These are phyloP conservation scores for Amphimallon solstitiale DNA, from an alignment of 2,888 invertebrate species.

Conservation along the genomic window DNA sequence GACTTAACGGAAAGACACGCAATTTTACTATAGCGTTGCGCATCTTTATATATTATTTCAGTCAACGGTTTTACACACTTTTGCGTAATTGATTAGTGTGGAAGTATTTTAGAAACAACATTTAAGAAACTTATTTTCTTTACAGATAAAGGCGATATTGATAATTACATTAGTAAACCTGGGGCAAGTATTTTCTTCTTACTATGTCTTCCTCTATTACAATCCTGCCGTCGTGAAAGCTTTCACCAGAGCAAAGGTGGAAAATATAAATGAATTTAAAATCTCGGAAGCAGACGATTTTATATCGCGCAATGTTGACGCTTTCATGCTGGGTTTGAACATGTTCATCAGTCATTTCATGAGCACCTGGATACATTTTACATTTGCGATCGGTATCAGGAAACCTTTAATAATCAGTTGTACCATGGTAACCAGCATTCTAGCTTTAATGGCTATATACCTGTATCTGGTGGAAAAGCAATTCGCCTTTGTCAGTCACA, in stretches of 20 bases:
- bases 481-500: neutral
- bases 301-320: constrained; percentile 42
- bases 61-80: too few species aligned
- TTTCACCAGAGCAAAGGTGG: constrained; percentile 13
- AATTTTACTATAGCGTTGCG: too few species aligned
- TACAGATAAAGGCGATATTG: constrained; percentile 45
- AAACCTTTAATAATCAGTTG: constrained; percentile 51
- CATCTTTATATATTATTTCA: too few species aligned
- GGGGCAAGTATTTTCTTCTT: constrained; percentile 51
- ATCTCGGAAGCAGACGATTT: constrained; percentile 27
- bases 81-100: neutral
- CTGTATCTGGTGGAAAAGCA: constrained; percentile 23
- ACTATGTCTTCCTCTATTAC: constrained; percentile 51
- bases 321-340: constrained; percentile 44
- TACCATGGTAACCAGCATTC: constrained; percentile 35
- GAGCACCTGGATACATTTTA: constrained; percentile 43
- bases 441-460: constrained; percentile 37
- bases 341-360: constrained; percentile 47
- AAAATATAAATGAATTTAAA: neutral
- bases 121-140: too few species aligned
- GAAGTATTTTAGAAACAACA: too few species aligned
- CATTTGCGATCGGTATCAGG: constrained; percentile 46
- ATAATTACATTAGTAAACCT: constrained; percentile 47
- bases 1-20: too few species aligned
- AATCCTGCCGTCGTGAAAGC: constrained; percentile 38